Conservation (phyloP, 2,113 vertebrate species). For the Columbina picui region DNA sequence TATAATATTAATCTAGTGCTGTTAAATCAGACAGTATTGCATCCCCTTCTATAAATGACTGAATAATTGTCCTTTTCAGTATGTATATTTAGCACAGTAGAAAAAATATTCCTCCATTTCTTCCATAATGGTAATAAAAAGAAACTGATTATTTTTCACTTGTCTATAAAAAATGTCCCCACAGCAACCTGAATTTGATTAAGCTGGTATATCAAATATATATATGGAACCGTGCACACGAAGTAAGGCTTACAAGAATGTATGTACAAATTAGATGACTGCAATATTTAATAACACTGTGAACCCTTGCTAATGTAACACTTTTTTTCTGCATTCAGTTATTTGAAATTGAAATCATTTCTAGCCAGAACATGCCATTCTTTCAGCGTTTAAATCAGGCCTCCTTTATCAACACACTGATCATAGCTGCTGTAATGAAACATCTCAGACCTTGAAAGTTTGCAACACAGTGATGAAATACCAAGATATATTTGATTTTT, state of each 20-base stretch:
- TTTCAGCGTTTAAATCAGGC: neutral
- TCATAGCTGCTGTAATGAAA: neutral
- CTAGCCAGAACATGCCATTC: neutral
- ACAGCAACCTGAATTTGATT: slow-evolving; percentile 35
- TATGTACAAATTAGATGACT: slow-evolving; percentile 32
- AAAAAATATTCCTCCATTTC: slow-evolving; percentile 11
- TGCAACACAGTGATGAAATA: neutral
- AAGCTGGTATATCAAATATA: slow-evolving; percentile 42
- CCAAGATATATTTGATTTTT: neutral
- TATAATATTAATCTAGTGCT: neutral
- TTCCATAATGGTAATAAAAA: slow-evolving; percentile 43
- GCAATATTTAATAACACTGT: slow-evolving; percentile 26
- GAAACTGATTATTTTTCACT: slow-evolving; percentile 28
- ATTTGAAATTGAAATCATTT: slow-evolving; percentile 5
- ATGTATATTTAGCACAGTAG: slow-evolving; percentile 41
- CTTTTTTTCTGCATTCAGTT: neutral
- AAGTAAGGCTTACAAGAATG: neutral
- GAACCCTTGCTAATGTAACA: neutral
- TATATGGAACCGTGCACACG: neutral
- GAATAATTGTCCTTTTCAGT: slow-evolving; percentile 8
- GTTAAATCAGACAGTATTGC: slow-evolving; percentile 36
- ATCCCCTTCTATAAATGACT: neutral
- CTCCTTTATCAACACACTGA: neutral
- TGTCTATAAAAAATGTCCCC: slow-evolving; percentile 23
- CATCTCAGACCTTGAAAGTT: neutral